Percentiles rank a stretch among this genome's conserved stretches.
Evolutionary conservation across 1,140 invertebrate species (phyloP).

Genomic region (Stegodyphus dumicola): DNA sequence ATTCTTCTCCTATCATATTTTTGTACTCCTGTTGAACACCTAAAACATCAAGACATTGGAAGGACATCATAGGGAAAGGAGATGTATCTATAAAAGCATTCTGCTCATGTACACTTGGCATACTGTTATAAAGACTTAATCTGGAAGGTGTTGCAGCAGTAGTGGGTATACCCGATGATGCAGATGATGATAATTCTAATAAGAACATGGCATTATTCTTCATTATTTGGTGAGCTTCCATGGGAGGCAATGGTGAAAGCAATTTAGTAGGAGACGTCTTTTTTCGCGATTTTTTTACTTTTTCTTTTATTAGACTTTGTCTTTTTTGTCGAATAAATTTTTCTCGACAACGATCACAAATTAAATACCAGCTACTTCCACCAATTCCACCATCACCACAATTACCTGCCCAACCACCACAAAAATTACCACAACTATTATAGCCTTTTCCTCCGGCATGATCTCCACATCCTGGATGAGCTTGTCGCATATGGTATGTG

Average conservation of each 20-base stretch:
- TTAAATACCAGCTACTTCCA: slow-evolving; percentile 89
- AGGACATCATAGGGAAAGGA: slow-evolving; percentile 68
- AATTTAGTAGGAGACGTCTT: slow-evolving; percentile 65
- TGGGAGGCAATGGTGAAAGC: slow-evolving; percentile 66
- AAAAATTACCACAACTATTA: slow-evolving; percentile 85
- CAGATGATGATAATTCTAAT: slow-evolving; percentile 84
- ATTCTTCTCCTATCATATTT: slow-evolving; percentile 63
- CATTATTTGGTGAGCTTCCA: slow-evolving; percentile 82
- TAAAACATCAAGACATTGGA: slow-evolving; percentile 81
- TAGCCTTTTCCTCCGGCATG: slow-evolving; percentile 89
- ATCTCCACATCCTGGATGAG: slow-evolving; percentile 90
- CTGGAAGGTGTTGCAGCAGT: slow-evolving; percentile 44
- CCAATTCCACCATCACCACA: slow-evolving; percentile 88
- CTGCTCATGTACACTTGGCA: slow-evolving; percentile 59
- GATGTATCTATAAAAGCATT: slow-evolving; percentile 55
- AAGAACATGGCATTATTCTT: slow-evolving; percentile 95
- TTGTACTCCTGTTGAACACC: slow-evolving; percentile 70
- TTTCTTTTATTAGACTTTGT: slow-evolving; percentile 67
- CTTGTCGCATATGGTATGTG: slow-evolving; percentile 89
- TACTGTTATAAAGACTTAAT: slow-evolving; percentile 41
- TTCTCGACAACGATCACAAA: slow-evolving; percentile 89
- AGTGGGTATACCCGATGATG: slow-evolving; percentile 62
- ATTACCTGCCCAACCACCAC: slow-evolving; percentile 86
- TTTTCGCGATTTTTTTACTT: slow-evolving; percentile 66
- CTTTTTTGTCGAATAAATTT: slow-evolving; percentile 78